phyloP scores from a whole-genome alignment of 1,140 invertebrate genomes.

The Colletes latitarsis region DNA sequence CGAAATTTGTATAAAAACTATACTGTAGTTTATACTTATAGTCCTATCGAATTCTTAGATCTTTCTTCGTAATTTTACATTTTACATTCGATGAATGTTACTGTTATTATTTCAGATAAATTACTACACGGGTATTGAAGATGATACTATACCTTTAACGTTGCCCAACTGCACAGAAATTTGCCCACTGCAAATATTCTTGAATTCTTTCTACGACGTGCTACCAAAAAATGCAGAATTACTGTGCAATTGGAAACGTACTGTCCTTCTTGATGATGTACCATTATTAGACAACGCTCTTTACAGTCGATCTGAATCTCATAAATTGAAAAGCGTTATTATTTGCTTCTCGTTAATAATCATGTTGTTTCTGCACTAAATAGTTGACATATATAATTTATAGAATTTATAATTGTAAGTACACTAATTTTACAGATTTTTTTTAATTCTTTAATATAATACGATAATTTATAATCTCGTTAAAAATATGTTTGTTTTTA shows the following conservation, averaged over 20 bases:
- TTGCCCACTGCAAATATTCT: conserved; percentile 63
- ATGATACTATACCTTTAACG: conserved; percentile 37
- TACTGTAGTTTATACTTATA: too few relatives aligned
- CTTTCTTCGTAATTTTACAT: neutral
- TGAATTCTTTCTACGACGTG: conserved; percentile 23
- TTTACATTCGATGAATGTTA: neutral
- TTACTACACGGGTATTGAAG: conserved; percentile 57
- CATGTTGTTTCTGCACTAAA: neutral
- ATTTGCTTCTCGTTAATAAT: neutral
- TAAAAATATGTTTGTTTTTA: neutral
- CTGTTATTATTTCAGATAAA: conserved; percentile 60
- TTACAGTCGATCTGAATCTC: neutral
- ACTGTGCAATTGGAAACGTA: conserved; percentile 53
- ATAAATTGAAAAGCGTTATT: neutral
- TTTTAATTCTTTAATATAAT: neutral
- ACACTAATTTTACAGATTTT: neutral
- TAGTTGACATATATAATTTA: neutral
- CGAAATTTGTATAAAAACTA: too few relatives aligned
- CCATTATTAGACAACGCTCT: neutral
- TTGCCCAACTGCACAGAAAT: conserved; percentile 61
- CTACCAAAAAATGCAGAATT: conserved; percentile 50
- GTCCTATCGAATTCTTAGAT: too few relatives aligned
- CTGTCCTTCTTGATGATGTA: neutral
- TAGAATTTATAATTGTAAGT: neutral
- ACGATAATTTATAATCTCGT: neutral